These are phyloP conservation scores for Labroides dimidiatus DNA, from an alignment of 2,797 vertebrate species.

Conservation along the genomic window DNA sequence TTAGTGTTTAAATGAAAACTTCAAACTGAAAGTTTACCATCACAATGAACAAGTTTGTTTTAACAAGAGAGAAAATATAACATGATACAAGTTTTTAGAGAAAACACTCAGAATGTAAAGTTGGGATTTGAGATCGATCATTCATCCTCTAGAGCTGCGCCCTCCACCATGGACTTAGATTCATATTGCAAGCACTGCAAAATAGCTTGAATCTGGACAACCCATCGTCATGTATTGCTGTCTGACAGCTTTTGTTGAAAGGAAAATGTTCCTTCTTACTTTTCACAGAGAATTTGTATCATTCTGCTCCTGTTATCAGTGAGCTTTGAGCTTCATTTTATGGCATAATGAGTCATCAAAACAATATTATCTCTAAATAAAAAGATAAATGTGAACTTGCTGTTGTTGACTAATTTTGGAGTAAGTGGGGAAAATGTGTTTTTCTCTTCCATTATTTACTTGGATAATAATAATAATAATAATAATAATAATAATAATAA, in stretches of 20 bases:
- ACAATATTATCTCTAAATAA: conserved; percentile 43
- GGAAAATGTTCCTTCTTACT: conserved; percentile 21
- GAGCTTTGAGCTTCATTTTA: conserved; percentile 40
- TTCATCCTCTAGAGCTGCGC: background rate
- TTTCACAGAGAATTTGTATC: conserved; percentile 4
- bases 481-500: background rate
- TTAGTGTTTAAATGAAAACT: background rate
- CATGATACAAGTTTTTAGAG: no score
- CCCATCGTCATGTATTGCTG: conserved; percentile 6
- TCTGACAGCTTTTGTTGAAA: background rate
- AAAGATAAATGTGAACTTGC: conserved; percentile 21
- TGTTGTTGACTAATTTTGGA: conserved; percentile 20
- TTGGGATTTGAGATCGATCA: no score
- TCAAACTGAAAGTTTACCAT: background rate
- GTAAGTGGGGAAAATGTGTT: conserved; percentile 28
- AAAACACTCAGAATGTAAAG: no score
- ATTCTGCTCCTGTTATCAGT: conserved; percentile 33
- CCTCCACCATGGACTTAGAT: background rate
- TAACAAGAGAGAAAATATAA: no score
- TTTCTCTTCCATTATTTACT: background rate
- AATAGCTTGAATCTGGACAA: background rate
- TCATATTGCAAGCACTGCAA: background rate
- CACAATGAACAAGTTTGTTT: no score
- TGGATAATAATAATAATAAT: background rate
- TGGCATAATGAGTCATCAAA: conserved; percentile 40